These are phyloP conservation scores for Hymenochirus boettgeri DNA, from an alignment of 2,113 vertebrate genomes.

Conservation along the genomic window DNA sequence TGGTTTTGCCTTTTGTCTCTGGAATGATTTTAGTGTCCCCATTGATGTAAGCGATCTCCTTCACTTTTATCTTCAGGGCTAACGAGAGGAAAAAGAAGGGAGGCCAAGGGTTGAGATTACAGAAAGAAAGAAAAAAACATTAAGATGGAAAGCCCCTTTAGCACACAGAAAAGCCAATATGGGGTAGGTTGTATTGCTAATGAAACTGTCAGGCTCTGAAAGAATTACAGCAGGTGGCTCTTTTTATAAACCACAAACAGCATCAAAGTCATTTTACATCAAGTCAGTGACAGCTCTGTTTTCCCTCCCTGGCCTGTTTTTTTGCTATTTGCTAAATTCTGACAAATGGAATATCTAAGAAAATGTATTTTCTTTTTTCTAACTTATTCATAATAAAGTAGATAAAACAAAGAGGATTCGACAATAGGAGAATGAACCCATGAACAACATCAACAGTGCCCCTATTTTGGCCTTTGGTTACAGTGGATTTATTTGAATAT, in stretches of 20 bases:
- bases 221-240: constrained; percentile 62
- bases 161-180: constrained; percentile 52
- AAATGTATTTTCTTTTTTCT: too few species aligned
- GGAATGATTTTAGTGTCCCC: constrained; percentile 95
- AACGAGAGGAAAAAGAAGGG: constrained; percentile 41
- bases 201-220: constrained; percentile 55
- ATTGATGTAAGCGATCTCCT: constrained; percentile 96
- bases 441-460: too few species aligned
- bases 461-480: too few species aligned
- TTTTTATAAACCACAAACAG: constrained; percentile 64
- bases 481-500: too few species aligned
- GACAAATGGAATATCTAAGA: too few species aligned
- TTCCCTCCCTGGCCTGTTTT: constrained; percentile 27
- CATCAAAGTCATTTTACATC: constrained; percentile 53
- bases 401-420: too few species aligned
- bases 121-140: constrained; percentile 46
- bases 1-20: constrained; percentile 92
- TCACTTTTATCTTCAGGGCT: constrained; percentile 98
- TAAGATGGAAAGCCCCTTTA: constrained; percentile 41
- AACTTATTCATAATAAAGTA: too few species aligned
- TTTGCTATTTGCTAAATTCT: too few species aligned
- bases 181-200: constrained; percentile 49
- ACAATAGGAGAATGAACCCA: too few species aligned
- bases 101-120: constrained; percentile 16
- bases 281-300: constrained; percentile 10